phyloP scores from a whole-genome alignment of 2,797 vertebrate genomes.

The Erpetoichthys calabaricus region DNA sequence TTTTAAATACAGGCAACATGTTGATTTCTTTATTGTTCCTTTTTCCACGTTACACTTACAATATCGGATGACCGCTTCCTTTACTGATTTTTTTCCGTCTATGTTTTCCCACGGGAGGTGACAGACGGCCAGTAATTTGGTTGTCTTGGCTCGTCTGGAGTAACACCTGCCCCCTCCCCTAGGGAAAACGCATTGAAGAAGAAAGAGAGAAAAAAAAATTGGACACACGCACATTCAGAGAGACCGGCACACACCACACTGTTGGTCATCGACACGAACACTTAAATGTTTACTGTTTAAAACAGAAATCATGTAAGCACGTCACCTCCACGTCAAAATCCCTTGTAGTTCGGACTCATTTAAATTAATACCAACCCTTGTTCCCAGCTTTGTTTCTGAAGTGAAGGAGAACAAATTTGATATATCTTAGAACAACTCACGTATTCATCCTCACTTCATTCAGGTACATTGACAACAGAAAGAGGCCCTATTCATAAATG shows the following conservation, averaged over 20 bases:
- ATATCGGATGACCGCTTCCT: slow-evolving; percentile 17
- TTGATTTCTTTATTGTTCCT: slow-evolving; percentile 1
- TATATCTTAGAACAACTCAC: too few species aligned
- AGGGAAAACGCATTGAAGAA: slow-evolving; percentile 63
- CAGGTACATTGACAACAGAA: too few species aligned
- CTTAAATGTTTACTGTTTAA: too few species aligned
- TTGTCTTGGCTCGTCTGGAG: slow-evolving; percentile 98
- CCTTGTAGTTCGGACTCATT: too few species aligned
- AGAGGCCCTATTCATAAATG: too few species aligned
- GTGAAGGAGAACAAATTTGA: too few species aligned
- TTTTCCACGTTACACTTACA: slow-evolving; percentile 11
- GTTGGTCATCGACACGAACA: too few species aligned
- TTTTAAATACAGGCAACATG: not conserved
- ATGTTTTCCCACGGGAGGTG: slow-evolving; percentile 82
- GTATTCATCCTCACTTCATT: too few species aligned
- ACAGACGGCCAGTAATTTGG: slow-evolving; percentile 98
- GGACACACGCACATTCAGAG: slow-evolving; percentile 19
- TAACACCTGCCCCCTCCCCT: slow-evolving; percentile 96
- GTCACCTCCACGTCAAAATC: too few species aligned
- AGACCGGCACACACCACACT: not conserved
- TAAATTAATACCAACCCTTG: too few species aligned
- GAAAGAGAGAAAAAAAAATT: slow-evolving; percentile 27
- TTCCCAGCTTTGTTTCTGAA: too few species aligned
- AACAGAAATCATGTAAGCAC: too few species aligned
- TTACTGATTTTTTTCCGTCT: slow-evolving; percentile 28